A percentile compares a stretch with the other conserved stretches of the same genome.
These are phyloP conservation scores for Psittacus erithacus DNA, from an alignment of 2,113 vertebrate genomes.

Conservation along the genomic window DNA sequence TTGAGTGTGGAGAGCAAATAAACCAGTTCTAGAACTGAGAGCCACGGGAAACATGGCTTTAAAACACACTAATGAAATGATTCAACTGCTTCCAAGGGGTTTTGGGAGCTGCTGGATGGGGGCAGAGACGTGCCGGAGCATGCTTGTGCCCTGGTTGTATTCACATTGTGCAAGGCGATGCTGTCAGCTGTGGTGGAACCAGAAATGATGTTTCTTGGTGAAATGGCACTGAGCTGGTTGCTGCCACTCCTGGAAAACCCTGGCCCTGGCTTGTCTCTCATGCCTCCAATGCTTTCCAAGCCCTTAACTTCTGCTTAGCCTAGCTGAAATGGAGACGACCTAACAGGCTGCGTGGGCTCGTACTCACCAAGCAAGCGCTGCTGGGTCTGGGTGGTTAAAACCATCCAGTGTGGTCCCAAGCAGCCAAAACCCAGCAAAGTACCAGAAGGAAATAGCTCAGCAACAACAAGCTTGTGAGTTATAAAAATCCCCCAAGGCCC, in stretches of 20 bases:
- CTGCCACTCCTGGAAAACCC: neutral
- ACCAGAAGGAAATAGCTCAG: neutral
- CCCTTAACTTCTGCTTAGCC: neutral
- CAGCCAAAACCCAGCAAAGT: neutral
- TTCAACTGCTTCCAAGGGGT: neutral
- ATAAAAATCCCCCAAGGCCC: neutral
- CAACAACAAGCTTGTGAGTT: neutral
- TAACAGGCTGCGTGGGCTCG: accelerated
- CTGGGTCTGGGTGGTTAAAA: no score
- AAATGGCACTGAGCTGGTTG: neutral
- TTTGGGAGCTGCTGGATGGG: neutral
- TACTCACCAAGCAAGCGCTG: accelerated
- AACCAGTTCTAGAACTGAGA: neutral
- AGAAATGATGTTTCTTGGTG: neutral
- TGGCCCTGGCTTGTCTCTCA: neutral
- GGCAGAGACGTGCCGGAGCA: neutral
- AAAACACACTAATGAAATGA: neutral
- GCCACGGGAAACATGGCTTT: neutral
- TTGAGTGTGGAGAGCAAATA: neutral
- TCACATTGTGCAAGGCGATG: accelerated
- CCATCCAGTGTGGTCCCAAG: accelerated
- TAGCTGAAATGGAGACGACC: neutral
- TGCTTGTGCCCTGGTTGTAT: neutral
- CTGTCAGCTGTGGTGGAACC: neutral
- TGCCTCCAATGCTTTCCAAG: accelerated